phyloP scores from a whole-genome alignment of 2,113 vertebrate species.

The Nesoenas mayeri region DNA sequence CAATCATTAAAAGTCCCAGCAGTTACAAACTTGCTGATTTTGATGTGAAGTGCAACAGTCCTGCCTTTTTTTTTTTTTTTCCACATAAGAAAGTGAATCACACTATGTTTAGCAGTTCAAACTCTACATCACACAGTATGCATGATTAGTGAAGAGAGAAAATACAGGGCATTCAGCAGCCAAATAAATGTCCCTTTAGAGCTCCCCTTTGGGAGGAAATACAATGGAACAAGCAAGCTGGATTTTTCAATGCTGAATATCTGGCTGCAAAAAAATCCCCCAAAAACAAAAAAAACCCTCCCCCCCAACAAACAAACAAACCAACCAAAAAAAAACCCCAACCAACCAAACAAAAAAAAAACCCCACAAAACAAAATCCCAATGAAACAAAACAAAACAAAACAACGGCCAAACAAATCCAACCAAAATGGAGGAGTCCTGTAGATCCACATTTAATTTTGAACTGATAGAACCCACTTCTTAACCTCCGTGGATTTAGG shows the following conservation, averaged over 20 bases:
- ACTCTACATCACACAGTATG: neutral
- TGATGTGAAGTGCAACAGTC: constrained; percentile 9
- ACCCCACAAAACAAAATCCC: too few relatives aligned
- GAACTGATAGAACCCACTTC: neutral
- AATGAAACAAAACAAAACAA: too few relatives aligned
- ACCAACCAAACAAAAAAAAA: too few relatives aligned
- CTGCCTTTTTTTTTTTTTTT: constrained; percentile 3
- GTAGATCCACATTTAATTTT: neutral
- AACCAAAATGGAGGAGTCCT: neutral
- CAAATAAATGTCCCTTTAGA: constrained; percentile 33
- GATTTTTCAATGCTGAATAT: neutral
- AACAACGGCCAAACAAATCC: too few relatives aligned
- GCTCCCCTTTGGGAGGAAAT: neutral
- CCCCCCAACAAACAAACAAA: too few relatives aligned
- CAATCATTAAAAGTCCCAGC: constrained; percentile 63
- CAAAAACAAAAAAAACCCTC: too few relatives aligned
- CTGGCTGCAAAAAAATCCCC: neutral
- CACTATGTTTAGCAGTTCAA: constrained; percentile 27
- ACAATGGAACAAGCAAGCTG: constrained; percentile 14
- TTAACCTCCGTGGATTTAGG: neutral
- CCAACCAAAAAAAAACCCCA: too few relatives aligned
- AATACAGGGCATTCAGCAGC: constrained; percentile 20
- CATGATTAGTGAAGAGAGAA: constrained; percentile 46
- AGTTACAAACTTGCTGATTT: constrained; percentile 54
- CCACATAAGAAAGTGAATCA: constrained; percentile 23